These are phyloP conservation scores for Blastomussa wellsi DNA, from an alignment of 92 coral and sea anemone genomes.

Conservation along the genomic window DNA sequence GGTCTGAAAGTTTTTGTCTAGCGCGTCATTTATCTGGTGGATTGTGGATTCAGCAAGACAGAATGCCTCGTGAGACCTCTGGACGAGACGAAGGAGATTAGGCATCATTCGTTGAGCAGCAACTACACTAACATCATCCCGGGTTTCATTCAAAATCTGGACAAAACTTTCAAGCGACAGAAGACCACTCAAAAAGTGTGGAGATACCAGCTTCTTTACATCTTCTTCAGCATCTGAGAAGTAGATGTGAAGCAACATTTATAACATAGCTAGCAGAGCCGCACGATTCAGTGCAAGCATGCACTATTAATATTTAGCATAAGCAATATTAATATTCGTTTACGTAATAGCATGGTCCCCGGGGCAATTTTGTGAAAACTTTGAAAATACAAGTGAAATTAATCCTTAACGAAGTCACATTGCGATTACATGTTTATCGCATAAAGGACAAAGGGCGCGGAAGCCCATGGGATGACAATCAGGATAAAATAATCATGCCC, in stretches of 20 bases:
- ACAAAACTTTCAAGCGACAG: slow-evolving; percentile 23
- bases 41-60: slow-evolving; percentile 14
- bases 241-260: not conserved
- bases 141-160: slow-evolving; percentile 17
- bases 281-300: too few species aligned
- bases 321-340: too few species aligned
- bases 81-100: slow-evolving; percentile 6
- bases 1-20: not conserved
- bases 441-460: too few species aligned
- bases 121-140: slow-evolving; percentile 5
- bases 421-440: too few species aligned
- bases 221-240: not conserved
- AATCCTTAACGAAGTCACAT: too few species aligned
- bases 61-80: slow-evolving; percentile 15
- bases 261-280: too few species aligned
- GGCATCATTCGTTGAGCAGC: slow-evolving; percentile 20
- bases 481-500: too few species aligned
- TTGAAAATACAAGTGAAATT: too few species aligned
- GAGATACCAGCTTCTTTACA: slow-evolving; percentile 6
- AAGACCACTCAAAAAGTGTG: slow-evolving; percentile 18
- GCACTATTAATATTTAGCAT: too few species aligned
- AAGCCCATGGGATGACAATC: too few species aligned
- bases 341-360: too few species aligned
- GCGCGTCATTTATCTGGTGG: slow-evolving; percentile 12
- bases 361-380: too few species aligned